phyloP scores from a whole-genome alignment of 2,888 invertebrate species.

The Apodemia mormo region DNA sequence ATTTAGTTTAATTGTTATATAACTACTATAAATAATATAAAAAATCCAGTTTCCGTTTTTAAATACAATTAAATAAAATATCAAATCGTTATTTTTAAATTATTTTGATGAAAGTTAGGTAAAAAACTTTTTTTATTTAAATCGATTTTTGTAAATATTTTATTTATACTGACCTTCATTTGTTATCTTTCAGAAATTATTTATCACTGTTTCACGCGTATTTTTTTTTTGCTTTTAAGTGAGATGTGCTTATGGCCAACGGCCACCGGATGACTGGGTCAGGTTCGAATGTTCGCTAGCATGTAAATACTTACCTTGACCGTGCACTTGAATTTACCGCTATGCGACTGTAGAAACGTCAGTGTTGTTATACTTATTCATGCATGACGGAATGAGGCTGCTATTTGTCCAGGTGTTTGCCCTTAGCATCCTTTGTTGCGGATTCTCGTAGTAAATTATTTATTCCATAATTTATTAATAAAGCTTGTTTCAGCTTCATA shows the following conservation, averaged over 20 bases:
- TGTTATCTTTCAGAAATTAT: not conserved
- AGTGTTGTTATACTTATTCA: constrained; percentile 39
- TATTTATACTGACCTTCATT: not conserved
- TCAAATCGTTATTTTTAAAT: no score
- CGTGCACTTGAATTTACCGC: constrained; percentile 69
- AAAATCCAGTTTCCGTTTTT: no score
- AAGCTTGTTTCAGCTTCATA: no score
- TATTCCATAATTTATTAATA: no score
- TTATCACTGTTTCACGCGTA: not conserved
- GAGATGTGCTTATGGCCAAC: constrained; percentile 38
- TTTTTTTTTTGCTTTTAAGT: not conserved
- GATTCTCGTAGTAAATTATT: not conserved
- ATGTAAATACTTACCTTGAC: constrained; percentile 51
- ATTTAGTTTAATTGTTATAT: no score
- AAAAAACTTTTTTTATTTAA: not conserved
- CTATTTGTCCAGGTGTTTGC: constrained; percentile 4
- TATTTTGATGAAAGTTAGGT: no score
- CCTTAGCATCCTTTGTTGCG: not conserved
- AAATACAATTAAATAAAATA: no score
- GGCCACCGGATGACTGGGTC: constrained; percentile 51
- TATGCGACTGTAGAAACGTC: constrained; percentile 61
- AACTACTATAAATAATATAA: no score
- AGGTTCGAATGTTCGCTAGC: constrained; percentile 41
- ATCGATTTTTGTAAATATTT: not conserved
- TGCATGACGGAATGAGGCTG: constrained; percentile 7